Percentiles rank a stretch among this genome's conserved stretches.
Conservation (phyloP, 2,113 vertebrate genomes). For the Microtus ochrogaster region DNA sequence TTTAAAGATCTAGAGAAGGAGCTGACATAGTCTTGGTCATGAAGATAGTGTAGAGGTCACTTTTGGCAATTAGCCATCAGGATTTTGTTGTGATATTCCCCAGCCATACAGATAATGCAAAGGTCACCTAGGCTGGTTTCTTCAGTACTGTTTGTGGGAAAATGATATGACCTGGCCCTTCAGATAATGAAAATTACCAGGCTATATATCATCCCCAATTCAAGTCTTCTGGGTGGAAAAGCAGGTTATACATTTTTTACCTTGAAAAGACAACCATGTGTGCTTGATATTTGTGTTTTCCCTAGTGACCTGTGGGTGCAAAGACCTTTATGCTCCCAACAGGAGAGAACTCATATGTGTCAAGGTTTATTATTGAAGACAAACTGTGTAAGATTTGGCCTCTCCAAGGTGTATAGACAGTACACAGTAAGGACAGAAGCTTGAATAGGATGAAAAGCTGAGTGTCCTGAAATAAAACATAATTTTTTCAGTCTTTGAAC, state of each 20-base stretch:
- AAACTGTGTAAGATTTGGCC: background rate
- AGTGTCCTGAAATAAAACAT: fast-evolving
- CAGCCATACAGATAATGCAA: background rate
- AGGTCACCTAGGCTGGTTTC: background rate
- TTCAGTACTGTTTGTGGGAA: background rate
- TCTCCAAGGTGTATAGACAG: background rate
- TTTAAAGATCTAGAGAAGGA: background rate
- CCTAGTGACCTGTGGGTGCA: background rate
- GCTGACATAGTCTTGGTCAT: background rate
- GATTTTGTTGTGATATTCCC: background rate
- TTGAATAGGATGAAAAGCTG: background rate
- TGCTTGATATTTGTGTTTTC: background rate
- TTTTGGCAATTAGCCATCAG: background rate
- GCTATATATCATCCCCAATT: background rate
- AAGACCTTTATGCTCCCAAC: background rate
- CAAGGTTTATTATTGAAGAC: background rate
- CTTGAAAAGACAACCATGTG: background rate
- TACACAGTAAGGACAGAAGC: background rate
- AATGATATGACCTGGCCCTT: background rate
- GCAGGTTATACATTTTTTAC: background rate
- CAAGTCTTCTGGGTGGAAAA: background rate
- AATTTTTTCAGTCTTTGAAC: background rate
- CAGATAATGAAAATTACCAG: background rate
- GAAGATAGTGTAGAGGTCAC: background rate
- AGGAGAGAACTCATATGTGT: background rate